Evolutionary conservation across 1,140 invertebrate species (phyloP).

Genomic region (Holcopasites calliopsidis): DNA sequence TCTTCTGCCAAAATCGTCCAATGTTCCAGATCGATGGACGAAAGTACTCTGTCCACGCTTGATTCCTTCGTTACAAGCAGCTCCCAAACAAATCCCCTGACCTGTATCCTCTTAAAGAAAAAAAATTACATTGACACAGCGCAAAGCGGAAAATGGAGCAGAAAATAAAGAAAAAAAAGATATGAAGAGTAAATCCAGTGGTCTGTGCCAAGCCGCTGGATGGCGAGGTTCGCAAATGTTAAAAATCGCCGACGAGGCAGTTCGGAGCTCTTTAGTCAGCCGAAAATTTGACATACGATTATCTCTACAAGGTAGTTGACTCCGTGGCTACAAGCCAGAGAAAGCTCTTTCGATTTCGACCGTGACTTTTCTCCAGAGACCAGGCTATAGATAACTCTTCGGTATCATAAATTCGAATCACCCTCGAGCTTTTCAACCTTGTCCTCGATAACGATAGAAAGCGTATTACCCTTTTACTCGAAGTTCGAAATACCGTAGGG

Average conservation of each 20-base stretch:
- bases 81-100: neutral
- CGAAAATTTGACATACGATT: neutral
- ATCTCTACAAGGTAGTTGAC: neutral
- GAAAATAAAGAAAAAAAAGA: neutral
- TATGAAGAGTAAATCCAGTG: neutral
- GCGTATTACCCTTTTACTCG: too few relatives aligned
- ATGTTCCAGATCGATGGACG: neutral
- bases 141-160: neutral
- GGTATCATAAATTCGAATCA: neutral
- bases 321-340: conserved; percentile 4
- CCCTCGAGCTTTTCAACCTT: too few relatives aligned
- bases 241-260: neutral
- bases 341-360: neutral
- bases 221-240: neutral
- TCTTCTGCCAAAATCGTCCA: too few relatives aligned
- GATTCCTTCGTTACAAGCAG: neutral
- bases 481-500: neutral
- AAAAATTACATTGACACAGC: neutral
- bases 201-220: neutral
- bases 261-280: neutral
- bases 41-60: neutral
- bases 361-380: neutral
- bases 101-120: neutral
- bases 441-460: too few relatives aligned
- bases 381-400: neutral